Base-by-base conservation (phyloP, 2,113 vertebrate genomes). In the Oryzias curvinotus region DNA sequence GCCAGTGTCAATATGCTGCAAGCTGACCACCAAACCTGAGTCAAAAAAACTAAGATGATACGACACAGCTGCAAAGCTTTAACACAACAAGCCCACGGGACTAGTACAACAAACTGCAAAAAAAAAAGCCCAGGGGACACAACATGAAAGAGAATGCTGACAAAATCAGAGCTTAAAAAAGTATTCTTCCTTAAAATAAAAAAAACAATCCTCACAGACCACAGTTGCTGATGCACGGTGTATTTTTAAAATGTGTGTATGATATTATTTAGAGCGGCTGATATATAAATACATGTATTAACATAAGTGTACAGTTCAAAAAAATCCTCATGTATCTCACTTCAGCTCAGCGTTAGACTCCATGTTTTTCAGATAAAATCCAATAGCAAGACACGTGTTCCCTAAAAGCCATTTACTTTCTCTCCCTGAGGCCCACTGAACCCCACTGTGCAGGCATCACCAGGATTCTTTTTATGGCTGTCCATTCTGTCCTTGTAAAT, bases 401-500 rank as follows among this genome's bases (percentile, higher is more conserved):
- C 75, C 67, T 73, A 67, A 63, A 73, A 71, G 72, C 62, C 60
- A 60, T 81, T 62, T 61, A 77, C 75, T 71, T 12, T 36, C 36
- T 36, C 1, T 36, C 36, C 36, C 36, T 18, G 52, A 70, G 73
- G 76, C 69, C 64, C 45, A 50, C 55, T 71, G 71, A 68, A 68
- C 54, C 59, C 16, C 71, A 76, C 43, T 63, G 70, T 68, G 78
- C 59, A 71, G 80, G 72, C 75, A 69, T 75, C 84, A 70, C 73
- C 14, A 26, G 30, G 59, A 76, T 76, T 69, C 71, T 65, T 87
- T 36, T 87, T 82, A 85, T 67, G 77, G 85, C 68, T 65, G 67
- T 84, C 82, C 74, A 69, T 81, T 79, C 81, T 78, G 80, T 77
- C 70, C 64, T 44, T 52, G 18, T 82, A 82, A 86, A 86, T 85